Evolutionary conservation across 2,888 invertebrate species (phyloP).

Genomic region (Ichneumoninae sp.): DNA sequence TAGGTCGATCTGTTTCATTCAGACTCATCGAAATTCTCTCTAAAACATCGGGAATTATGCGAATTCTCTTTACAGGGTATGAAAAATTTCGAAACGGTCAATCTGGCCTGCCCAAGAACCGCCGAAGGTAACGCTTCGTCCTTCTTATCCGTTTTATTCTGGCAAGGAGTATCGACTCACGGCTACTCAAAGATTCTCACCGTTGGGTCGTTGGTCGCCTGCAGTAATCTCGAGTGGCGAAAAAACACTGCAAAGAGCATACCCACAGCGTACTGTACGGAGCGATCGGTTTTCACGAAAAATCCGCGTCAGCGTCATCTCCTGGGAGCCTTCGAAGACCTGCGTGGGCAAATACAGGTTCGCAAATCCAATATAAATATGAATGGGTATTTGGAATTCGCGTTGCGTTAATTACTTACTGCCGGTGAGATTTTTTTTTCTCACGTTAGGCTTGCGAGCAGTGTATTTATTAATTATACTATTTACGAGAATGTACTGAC

Average conservation of each 20-base stretch:
- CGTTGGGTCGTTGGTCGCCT: conserved; percentile 86
- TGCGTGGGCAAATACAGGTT: conserved; percentile 82
- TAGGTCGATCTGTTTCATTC: conserved; percentile 70
- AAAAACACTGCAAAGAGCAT: conserved; percentile 85
- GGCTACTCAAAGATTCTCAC: conserved; percentile 86
- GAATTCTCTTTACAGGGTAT: conserved; percentile 75
- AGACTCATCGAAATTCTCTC: not conserved
- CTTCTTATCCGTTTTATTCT: conserved; percentile 84
- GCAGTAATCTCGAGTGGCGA: conserved; percentile 88
- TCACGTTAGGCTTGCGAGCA: conserved; percentile 18
- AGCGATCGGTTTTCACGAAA: conserved; percentile 87
- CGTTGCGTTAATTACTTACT: conserved; percentile 1
- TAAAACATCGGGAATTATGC: not conserved
- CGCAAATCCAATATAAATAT: conserved; percentile 10
- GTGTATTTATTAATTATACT: conserved; percentile 50
- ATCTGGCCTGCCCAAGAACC: conserved; percentile 75
- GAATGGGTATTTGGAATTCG: not conserved
- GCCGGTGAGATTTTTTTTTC: conserved; percentile 16
- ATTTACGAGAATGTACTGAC: conserved; percentile 9
- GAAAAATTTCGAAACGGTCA: conserved; percentile 81
- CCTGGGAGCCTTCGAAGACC: conserved; percentile 84
- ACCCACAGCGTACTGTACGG: conserved; percentile 87
- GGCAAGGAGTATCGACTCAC: conserved; percentile 83
- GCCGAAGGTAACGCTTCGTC: conserved; percentile 73
- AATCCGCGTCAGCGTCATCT: conserved; percentile 86